Evolutionary conservation across 2,888 invertebrate genomes (phyloP), one percentile per base, ranked within the genome.

Genomic region (Cinara cedri): DNA sequence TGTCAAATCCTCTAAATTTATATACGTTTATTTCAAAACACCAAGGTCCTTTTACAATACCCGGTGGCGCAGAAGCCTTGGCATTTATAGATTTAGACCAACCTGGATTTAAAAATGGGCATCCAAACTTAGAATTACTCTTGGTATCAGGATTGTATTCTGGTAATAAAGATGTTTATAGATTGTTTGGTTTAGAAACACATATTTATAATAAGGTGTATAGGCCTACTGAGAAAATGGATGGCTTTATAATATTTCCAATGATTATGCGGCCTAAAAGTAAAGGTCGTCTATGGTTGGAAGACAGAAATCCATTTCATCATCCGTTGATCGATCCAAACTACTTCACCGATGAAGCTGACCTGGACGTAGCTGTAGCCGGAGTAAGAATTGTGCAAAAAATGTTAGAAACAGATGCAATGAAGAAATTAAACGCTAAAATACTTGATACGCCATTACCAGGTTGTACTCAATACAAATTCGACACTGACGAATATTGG

Each of bases 261-360:
- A 89, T 90, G 88, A 85, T 91, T 1, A 83, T 93, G 86, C 88
- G 91, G 65, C 91, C 93, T 0, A 89, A 89, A 83, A 91, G 91
- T 42, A 87, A 88, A n/a, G 93, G 93, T 0, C 86, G 87, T 75
- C 85, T 94, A 16, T 89, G 89, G 84, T 86, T 94, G 16, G 88
- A 87, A 83, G 88, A 89, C 70, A 88, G 84, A 0, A 89, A 93
- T 85, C 92, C 92, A 0, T 87, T 88, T 19, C 89, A 89, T 26
- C 88, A 90, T 83, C 93, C 93, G 0, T 85, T 88, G 57, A 88
- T 93, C 81, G 88, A 90, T 82, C 89, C 92, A 1, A 92, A 92
- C 83, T 93, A 93, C 84, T 88, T 91, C 75, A 86, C 89, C 8
- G 83, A 86, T 13, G 87, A 90, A 82, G 11, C 26, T 51, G 94